These are phyloP conservation scores for Ptyas mucosa DNA, from an alignment of 2,113 vertebrate species.

Conservation along the genomic window DNA sequence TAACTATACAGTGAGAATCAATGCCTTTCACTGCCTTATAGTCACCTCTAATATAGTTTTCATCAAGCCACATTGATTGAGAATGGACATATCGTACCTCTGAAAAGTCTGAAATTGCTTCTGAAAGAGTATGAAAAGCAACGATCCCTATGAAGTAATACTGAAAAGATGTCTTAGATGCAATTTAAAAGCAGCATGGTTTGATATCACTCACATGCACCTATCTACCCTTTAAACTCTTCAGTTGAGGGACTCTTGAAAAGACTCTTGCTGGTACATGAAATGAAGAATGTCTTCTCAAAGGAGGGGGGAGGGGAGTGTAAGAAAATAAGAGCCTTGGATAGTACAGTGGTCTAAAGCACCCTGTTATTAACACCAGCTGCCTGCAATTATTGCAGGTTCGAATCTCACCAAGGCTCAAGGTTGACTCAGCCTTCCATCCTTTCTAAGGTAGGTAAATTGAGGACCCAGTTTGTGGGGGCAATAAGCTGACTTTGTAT, in stretches of 20 bases:
- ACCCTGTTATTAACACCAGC: too few species aligned
- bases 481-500: too few species aligned
- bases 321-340: too few species aligned
- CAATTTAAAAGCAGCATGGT: neutral
- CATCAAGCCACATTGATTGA: too few species aligned
- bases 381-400: too few species aligned
- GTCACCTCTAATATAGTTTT: neutral
- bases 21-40: neutral
- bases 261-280: too few species aligned
- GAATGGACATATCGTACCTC: neutral
- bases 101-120: neutral
- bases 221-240: neutral
- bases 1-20: neutral
- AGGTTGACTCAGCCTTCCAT: too few species aligned
- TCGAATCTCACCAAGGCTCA: too few species aligned
- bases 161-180: neutral
- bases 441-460: too few species aligned
- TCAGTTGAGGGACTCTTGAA: neutral
- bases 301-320: neutral
- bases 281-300: neutral
- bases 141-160: neutral
- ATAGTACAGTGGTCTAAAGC: too few species aligned
- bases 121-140: neutral
- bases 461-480: too few species aligned
- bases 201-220: neutral